phyloP scores from a whole-genome alignment of 2,797 vertebrate species.

The Macroramphosus scolopax region DNA sequence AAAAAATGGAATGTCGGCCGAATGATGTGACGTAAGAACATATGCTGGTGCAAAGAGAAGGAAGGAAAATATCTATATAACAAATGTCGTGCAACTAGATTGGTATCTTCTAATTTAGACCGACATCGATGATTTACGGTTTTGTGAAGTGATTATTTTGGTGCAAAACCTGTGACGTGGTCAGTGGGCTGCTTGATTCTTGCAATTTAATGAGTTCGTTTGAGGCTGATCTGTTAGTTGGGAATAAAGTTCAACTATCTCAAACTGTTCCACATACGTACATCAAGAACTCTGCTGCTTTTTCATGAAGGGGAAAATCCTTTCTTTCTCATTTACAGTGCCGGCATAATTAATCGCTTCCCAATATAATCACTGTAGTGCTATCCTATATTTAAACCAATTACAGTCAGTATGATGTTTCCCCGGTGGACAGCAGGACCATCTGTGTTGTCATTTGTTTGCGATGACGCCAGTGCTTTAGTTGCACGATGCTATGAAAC shows the following conservation, averaged over 20 bases:
- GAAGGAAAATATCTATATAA: too few relatives aligned
- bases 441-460: slow-evolving; percentile 65
- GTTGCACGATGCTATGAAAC: slow-evolving; percentile 55
- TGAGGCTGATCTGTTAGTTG: not conserved
- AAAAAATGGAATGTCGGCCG: too few relatives aligned
- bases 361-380: slow-evolving; percentile 54
- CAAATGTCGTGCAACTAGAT: too few relatives aligned
- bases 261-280: slow-evolving; percentile 21
- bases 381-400: slow-evolving; percentile 67
- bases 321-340: slow-evolving; percentile 16
- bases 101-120: too few relatives aligned
- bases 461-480: slow-evolving; percentile 63
- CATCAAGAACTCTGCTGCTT: too few relatives aligned
- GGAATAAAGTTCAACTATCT: slow-evolving; percentile 15
- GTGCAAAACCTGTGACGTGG: too few relatives aligned
- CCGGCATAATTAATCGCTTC: slow-evolving; percentile 59
- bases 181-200: not conserved
- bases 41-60: too few relatives aligned
- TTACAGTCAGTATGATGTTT: slow-evolving; percentile 54
- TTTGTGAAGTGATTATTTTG: too few relatives aligned
- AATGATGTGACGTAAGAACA: too few relatives aligned
- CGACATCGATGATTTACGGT: too few relatives aligned
- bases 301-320: slow-evolving; percentile 10
- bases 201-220: not conserved
- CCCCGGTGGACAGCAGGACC: slow-evolving; percentile 62